A percentile compares a stretch with the other conserved stretches of the same genome.
Evolutionary conservation across 2,888 invertebrate species (phyloP).

Genomic region (Cancer borealis): DNA sequence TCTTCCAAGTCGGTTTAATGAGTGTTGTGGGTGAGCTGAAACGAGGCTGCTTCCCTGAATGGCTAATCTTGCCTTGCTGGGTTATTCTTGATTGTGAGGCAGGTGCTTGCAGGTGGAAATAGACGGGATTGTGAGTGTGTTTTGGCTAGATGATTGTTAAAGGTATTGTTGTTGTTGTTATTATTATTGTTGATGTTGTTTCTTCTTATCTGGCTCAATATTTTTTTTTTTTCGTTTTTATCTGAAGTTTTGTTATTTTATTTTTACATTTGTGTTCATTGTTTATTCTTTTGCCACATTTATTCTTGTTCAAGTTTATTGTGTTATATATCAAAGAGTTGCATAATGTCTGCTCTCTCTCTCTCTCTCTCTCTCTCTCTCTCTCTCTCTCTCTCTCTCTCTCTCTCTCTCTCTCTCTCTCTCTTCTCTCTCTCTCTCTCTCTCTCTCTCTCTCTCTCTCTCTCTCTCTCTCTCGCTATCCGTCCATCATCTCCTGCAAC

Average conservation of each 20-base stretch:
- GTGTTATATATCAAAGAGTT: no score
- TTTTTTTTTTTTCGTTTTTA: neutral
- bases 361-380: no score
- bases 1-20: neutral
- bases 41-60: neutral
- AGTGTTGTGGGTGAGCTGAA: neutral
- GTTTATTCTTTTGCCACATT: no score
- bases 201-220: neutral
- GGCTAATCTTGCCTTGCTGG: neutral
- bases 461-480: neutral
- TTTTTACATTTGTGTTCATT: neutral
- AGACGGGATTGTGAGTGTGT: neutral
- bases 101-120: constrained; percentile 21
- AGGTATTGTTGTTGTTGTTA: neutral
- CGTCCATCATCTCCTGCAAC: neutral
- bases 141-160: neutral
- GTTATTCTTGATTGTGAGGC: constrained; percentile 13
- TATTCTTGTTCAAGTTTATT: neutral
- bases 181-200: neutral
- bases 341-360: no score
- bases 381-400: neutral
- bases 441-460: neutral
- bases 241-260: neutral
- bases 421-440: no score
- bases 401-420: neutral